These are phyloP conservation scores for Dasypolia templi DNA, from an alignment of 2,888 invertebrate species.

Conservation along the genomic window DNA sequence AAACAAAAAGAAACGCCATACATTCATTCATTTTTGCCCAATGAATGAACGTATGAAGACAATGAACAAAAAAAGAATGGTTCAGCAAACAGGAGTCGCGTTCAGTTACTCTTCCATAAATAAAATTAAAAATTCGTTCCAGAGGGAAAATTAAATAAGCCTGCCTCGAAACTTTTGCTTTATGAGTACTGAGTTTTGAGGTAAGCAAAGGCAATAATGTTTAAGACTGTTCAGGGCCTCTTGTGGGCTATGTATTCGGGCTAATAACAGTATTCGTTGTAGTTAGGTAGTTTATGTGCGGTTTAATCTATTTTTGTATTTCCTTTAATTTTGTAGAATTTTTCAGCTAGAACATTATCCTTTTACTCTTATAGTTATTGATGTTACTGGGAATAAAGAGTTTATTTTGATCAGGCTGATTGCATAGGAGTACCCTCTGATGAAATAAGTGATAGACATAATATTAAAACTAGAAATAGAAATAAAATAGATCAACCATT, in stretches of 20 bases:
- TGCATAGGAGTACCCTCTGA: neutral
- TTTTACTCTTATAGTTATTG: neutral
- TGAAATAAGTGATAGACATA: no score
- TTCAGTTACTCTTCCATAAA: slow-evolving; percentile 52
- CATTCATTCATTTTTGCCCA: slow-evolving; percentile 47
- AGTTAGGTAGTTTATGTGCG: neutral
- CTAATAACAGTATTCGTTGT: neutral
- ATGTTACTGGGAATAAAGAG: neutral
- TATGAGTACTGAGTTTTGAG: slow-evolving; percentile 46
- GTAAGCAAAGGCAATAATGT: slow-evolving; percentile 25
- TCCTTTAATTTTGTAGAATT: neutral
- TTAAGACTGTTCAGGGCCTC: slow-evolving; percentile 19
- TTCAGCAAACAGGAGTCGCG: slow-evolving; percentile 44
- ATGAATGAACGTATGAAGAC: slow-evolving; percentile 60
- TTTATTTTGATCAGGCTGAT: neutral
- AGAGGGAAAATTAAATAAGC: slow-evolving; percentile 57
- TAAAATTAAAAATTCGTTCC: slow-evolving; percentile 61
- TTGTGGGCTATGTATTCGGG: neutral
- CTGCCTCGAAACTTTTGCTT: slow-evolving; percentile 49
- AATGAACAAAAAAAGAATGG: slow-evolving; percentile 56
- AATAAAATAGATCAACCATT: no score
- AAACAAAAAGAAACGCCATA: slow-evolving; percentile 51
- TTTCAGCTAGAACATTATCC: neutral
- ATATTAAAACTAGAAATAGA: no score
- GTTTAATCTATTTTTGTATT: neutral